Percentiles rank a stretch among this genome's conserved stretches.
Evolutionary conservation across 2,113 vertebrate genomes (phyloP).

Genomic region (Gracilinanus agilis): DNA sequence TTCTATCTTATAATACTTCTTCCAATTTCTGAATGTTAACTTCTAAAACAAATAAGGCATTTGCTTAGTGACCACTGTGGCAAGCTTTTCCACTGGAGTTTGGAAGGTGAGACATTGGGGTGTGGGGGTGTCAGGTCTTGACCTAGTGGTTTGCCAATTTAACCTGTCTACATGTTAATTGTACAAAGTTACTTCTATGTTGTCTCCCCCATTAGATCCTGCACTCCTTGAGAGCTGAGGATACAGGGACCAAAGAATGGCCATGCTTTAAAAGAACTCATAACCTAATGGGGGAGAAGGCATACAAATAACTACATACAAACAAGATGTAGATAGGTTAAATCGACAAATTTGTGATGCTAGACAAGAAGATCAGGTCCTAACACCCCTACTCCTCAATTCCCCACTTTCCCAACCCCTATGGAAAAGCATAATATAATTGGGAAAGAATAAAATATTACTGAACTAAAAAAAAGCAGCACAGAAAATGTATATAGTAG

Average conservation of each 20-base stretch:
- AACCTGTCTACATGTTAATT: background rate
- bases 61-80: background rate
- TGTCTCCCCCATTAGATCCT: background rate
- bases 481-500: no score
- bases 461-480: no score
- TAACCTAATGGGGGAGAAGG: no score
- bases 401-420: no score
- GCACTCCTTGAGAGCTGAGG: background rate
- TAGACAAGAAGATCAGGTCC: no score
- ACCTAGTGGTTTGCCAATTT: background rate
- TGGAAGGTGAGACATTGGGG: background rate
- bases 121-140: background rate
- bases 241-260: background rate
- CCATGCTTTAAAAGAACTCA: background rate
- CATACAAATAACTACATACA: no score
- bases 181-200: background rate
- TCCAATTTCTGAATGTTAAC: background rate
- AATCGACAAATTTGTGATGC: no score
- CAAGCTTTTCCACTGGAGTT: background rate
- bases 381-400: no score
- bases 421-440: no score
- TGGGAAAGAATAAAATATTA: no score
- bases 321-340: no score
- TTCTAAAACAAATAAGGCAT: background rate
- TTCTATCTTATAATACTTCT: background rate